These are phyloP conservation scores for Lutjanus erythropterus DNA, from an alignment of 2,113 vertebrate species.

Conservation along the genomic window DNA sequence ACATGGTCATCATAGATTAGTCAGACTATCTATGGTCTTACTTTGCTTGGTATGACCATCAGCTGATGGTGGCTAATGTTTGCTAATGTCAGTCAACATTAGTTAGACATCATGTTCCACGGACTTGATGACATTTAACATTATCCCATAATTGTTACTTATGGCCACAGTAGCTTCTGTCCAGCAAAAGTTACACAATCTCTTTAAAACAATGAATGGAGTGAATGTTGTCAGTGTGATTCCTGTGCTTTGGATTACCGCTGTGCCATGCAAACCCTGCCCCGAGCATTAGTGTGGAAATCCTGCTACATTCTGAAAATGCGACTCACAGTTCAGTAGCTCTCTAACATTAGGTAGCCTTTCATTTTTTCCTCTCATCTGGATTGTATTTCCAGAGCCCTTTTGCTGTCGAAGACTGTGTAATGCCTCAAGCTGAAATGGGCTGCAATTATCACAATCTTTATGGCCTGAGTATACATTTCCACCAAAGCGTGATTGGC, in stretches of 20 bases:
- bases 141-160: slow-evolving; percentile 17
- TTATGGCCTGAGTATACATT: slow-evolving; percentile 74
- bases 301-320: slow-evolving; percentile 44
- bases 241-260: slow-evolving; percentile 39
- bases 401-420: slow-evolving; percentile 49
- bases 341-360: slow-evolving; percentile 46
- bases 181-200: neutral
- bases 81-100: too few species aligned
- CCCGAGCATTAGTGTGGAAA: slow-evolving; percentile 45
- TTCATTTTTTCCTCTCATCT: slow-evolving; percentile 51
- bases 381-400: slow-evolving; percentile 67
- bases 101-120: neutral
- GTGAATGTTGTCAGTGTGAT: slow-evolving; percentile 13
- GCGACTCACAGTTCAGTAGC: slow-evolving; percentile 60
- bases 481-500: slow-evolving; percentile 76
- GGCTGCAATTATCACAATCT: slow-evolving; percentile 74
- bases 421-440: slow-evolving; percentile 70
- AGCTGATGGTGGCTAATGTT: neutral
- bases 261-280: slow-evolving; percentile 41
- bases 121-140: neutral
- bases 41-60: neutral
- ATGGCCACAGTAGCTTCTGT: neutral
- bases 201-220: slow-evolving; percentile 10
- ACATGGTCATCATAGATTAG: too few species aligned
- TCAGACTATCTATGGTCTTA: neutral